A percentile compares a stretch with the other conserved stretches of the same genome.
Conservation (phyloP, 1,140 invertebrate genomes). For the Drosophila leontia region DNA sequence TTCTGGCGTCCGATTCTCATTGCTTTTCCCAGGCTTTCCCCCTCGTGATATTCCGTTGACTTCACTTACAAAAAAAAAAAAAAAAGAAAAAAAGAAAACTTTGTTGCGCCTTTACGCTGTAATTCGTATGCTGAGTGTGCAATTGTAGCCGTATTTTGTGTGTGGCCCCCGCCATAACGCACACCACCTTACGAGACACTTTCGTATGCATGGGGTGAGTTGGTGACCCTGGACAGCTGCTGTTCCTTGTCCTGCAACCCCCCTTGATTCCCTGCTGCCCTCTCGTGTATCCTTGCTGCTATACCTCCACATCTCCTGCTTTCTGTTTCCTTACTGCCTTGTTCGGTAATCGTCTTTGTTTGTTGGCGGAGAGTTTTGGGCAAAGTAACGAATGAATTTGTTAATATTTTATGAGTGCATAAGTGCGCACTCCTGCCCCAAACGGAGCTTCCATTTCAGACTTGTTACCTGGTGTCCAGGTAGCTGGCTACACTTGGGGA, state of each 20-base stretch:
- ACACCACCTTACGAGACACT: conserved; percentile 68
- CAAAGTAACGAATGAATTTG: conserved; percentile 84
- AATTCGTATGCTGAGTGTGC: conserved; percentile 83
- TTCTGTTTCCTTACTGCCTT: conserved; percentile 10
- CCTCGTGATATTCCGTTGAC: conserved; percentile 37
- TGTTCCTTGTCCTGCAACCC: conserved; percentile 9
- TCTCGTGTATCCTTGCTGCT: neutral
- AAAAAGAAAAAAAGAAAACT: conserved; percentile 3
- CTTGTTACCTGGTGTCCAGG: conserved; percentile 43
- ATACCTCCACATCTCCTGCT: neutral
- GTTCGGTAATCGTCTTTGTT: conserved; percentile 77
- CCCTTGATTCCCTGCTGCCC: no score
- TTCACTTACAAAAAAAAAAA: conserved; percentile 49
- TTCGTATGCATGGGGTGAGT: conserved; percentile 66
- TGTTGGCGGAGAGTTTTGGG: conserved; percentile 77
- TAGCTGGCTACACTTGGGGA: conserved; percentile 22
- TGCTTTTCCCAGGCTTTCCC: neutral
- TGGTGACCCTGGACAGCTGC: conserved; percentile 62
- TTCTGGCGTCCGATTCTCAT: conserved; percentile 25
- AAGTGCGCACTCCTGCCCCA: conserved; percentile 75
- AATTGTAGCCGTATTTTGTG: conserved; percentile 80
- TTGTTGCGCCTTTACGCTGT: conserved; percentile 80
- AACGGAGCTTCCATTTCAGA: conserved; percentile 31
- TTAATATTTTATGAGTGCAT: conserved; percentile 84
- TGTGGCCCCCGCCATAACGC: conserved; percentile 48